Conservation (phyloP, 2,113 vertebrate species). For the Dipodomys merriami region DNA sequence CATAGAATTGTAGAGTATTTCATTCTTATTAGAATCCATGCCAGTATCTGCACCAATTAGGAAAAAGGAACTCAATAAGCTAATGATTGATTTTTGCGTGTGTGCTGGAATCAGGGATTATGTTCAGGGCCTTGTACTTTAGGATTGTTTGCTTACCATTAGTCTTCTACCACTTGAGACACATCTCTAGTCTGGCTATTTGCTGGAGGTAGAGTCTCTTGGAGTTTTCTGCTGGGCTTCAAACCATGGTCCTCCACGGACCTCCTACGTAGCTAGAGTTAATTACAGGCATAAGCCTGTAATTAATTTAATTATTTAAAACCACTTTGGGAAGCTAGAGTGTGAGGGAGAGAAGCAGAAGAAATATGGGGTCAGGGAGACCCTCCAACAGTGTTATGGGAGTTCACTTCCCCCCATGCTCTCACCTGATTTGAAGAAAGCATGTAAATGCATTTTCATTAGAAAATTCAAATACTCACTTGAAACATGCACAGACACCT, state of each 20-base stretch:
- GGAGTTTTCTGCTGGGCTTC: too few relatives aligned
- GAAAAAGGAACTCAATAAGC: neutral
- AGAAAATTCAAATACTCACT: neutral
- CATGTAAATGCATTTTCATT: neutral
- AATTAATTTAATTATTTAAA: constrained; percentile 39
- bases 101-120: too few relatives aligned
- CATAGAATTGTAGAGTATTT: neutral
- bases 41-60: neutral
- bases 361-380: neutral
- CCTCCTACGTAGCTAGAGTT: too few relatives aligned
- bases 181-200: too few relatives aligned
- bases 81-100: neutral
- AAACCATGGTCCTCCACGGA: too few relatives aligned
- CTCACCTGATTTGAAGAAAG: neutral
- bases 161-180: too few relatives aligned
- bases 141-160: too few relatives aligned
- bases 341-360: neutral
- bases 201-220: too few relatives aligned
- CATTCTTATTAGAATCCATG: neutral
- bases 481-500: neutral
- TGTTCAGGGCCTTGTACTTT: too few relatives aligned
- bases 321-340: too few relatives aligned
- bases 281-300: too few relatives aligned
- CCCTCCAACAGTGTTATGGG: neutral
- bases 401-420: neutral